Base-by-base conservation (phyloP, 2,888 invertebrate genomes). In the Synanthedon andrenaeformis region DNA sequence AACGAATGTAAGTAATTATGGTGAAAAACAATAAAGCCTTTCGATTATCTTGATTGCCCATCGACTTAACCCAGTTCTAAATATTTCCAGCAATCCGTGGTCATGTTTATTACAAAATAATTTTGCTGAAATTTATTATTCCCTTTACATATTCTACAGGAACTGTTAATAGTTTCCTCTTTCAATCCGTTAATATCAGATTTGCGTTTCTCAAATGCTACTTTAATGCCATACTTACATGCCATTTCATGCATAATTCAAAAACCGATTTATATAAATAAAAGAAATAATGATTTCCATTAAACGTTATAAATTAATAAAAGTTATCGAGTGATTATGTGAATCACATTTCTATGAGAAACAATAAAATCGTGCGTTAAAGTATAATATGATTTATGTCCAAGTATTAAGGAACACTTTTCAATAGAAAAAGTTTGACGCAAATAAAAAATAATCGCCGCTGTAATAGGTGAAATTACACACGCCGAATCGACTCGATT, bases 301-400 rank as follows among this genome's bases (percentile, higher is more conserved):
- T 79, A 71, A 71, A 76, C 72, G 74, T 65, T 73, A 79, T 79
- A 79, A 78, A 72, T 71, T 75, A 73, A 81, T 80, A 79, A 74
- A 77, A 76, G 67, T 76, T 76, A 73, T 73, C 66, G 65, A 72
- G 69, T 76, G 72, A 79, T 79, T 75, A 76, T 67, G 62, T 72
- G 69, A 74, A 69, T 70, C 70, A 53, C 51, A 45, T 52, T 53
- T 52, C 42, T 52, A 52, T 45, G 17, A 57, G 17, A 5, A 45
- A 53, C 49, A 50, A 60, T 50, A 54, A 51, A 53, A 52, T 42
- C 50, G 35, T 54, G 41, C 49, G 49, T 56, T 52, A 17, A 51
- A 49, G 11, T 52, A 58, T 45, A 58, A 53, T 51, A 53, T 51
- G 64, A 63, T 65, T 63, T 67, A 58, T 61, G 55, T 62, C 57